Evolutionary conservation across 2,113 vertebrate genomes (phyloP).

Genomic region (Tauraco erythrolophus): DNA sequence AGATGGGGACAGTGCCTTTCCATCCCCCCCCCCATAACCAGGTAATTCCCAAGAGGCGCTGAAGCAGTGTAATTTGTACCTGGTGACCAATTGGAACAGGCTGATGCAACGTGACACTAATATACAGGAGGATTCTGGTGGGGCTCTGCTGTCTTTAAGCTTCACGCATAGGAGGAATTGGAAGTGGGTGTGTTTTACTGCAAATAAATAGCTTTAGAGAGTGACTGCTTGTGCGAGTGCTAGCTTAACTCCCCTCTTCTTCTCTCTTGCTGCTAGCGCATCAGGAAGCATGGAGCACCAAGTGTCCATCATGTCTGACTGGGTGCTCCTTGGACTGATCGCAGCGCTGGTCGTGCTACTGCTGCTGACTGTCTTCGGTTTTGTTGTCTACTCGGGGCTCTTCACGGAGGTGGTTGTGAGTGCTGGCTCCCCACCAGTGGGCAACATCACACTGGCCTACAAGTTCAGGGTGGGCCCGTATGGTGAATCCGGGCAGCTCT

Average conservation of each 20-base stretch:
- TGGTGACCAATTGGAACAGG: conserved; percentile 34
- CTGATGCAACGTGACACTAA: conserved; percentile 12
- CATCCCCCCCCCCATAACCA: not conserved
- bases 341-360: conserved; percentile 75
- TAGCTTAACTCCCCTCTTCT: not conserved
- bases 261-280: conserved; percentile 10
- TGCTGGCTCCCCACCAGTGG: conserved; percentile 85
- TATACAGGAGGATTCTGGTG: not conserved
- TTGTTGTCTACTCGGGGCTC: conserved; percentile 86
- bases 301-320: conserved; percentile 80
- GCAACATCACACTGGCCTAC: conserved; percentile 87
- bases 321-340: conserved; percentile 77
- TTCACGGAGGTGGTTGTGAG: conserved; percentile 81
- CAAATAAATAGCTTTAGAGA: not conserved
- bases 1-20: not conserved
- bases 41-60: not conserved
- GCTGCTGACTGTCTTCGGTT: conserved; percentile 80
- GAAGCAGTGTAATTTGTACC: not conserved
- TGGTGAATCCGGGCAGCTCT: conserved; percentile 80
- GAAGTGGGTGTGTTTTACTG: not conserved
- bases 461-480: conserved; percentile 88
- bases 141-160: not conserved
- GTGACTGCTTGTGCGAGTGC: not conserved
- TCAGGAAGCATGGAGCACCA: conserved; percentile 10
- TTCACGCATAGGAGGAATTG: not conserved